These are phyloP conservation scores for Cariama cristata DNA, from an alignment of 2,113 vertebrate species.

Conservation along the genomic window DNA sequence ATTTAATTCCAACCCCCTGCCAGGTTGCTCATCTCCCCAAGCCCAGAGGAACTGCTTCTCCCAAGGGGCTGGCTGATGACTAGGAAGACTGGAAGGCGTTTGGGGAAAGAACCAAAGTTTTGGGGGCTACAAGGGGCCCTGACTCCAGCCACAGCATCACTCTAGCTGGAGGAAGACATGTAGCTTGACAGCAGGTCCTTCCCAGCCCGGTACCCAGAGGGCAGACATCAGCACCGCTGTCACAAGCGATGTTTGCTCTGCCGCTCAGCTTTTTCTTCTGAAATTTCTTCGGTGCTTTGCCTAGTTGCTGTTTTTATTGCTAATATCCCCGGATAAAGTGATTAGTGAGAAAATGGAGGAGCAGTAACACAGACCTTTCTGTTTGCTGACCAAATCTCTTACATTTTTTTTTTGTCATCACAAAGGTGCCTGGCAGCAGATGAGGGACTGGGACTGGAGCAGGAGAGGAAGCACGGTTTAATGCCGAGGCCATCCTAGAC, in stretches of 20 bases:
- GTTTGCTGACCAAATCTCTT: neutral
- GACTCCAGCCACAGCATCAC: neutral
- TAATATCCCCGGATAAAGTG: neutral
- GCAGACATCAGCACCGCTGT: rapidly evolving
- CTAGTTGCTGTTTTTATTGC: neutral
- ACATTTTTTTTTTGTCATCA: neutral
- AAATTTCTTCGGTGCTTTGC: neutral
- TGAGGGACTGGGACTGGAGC: neutral
- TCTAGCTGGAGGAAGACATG: neutral
- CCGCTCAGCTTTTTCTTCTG: neutral
- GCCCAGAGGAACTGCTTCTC: neutral
- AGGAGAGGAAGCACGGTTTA: neutral
- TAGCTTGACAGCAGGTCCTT: neutral
- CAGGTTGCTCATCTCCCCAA: too few species aligned
- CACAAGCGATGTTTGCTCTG: neutral
- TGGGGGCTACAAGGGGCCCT: neutral
- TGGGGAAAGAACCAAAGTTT: neutral
- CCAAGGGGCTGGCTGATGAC: neutral
- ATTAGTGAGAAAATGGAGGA: neutral
- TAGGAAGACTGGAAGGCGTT: neutral
- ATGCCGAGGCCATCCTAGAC: rapidly evolving
- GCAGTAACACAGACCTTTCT: neutral
- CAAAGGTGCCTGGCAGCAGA: neutral
- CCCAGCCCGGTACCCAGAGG: neutral
- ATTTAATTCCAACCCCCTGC: too few species aligned